Evolutionary conservation across 2,888 invertebrate genomes (phyloP), one percentile per base, ranked within the genome.

Genomic region (Myathropa florea): DNA sequence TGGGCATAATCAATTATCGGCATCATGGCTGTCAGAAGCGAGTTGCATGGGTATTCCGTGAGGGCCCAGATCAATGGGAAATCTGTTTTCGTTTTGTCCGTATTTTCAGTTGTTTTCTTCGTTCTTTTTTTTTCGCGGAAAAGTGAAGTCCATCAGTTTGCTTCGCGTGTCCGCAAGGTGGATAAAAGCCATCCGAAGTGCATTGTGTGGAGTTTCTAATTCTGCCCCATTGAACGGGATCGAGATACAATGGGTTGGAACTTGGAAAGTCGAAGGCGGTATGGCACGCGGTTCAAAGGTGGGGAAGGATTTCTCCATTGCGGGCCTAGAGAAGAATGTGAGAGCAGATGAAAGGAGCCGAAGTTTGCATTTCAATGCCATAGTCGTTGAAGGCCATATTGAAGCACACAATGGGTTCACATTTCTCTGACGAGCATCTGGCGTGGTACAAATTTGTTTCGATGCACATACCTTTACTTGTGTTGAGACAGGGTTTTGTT

Each of bases 1-100:
- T 28, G 60, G 26, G 60, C 24, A 18, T 61, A 73, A 80, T 80
- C 72, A 80, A 80, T 80, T 72, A 80, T 61, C 33, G n/a, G 57
- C 70, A 36, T 53, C 77, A 36, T 59, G 68, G 6, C 64, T 24
- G 24, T 59, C 71, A 30, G 59, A 57, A 33, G 14, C 30, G 63
- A 9, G 33, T n/a, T 68, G 59, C 64, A 64, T 12, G n/a, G 28
- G 1, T 18, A 46, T 18, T 18, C 61, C 36, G 70, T 70, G 65
- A 63, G 63, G 70, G 71, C 70, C 18, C 46, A n/a, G 46, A 18
- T 46, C 46, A 18, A 46, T 18, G 46, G 39, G 57, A 64, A 71
- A 71, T 71, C 78, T 30, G 70, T 78, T 64, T 36, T 28, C 64
- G 36, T 57, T 39, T 23, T 61, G 68, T 53, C 14, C 59, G 26